phyloP scores from a whole-genome alignment of 2,797 vertebrate species.

The Cyprinodon diabolis region DNA sequence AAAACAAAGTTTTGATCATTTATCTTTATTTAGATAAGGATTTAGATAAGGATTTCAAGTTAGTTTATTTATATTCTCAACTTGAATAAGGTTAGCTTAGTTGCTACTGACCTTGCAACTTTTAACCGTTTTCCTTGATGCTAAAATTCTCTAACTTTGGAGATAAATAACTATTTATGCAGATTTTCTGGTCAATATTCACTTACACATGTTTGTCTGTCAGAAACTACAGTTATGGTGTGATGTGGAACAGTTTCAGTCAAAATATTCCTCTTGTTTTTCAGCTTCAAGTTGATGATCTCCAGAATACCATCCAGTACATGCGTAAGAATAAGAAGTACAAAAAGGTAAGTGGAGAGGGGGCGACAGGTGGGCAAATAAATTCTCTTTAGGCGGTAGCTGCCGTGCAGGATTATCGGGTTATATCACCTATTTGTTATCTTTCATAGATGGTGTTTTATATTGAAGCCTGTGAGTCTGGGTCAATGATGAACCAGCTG shows the following conservation, averaged over 20 bases:
- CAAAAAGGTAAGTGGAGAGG: conserved; percentile 81
- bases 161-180: not conserved
- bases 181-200: not conserved
- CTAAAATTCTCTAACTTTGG: not conserved
- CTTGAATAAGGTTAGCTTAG: too few species aligned
- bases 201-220: too few species aligned
- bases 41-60: too few species aligned
- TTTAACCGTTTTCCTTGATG: not conserved
- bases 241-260: not conserved
- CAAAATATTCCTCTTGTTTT: not conserved
- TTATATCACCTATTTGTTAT: conserved; percentile 6
- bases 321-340: conserved; percentile 91
- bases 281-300: conserved; percentile 87
- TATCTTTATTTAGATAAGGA: too few species aligned
- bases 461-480: conserved; percentile 97
- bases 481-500: conserved; percentile 95
- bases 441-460: conserved; percentile 93
- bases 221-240: too few species aligned
- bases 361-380: too few species aligned
- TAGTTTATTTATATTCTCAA: not conserved
- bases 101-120: not conserved
- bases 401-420: not conserved
- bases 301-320: conserved; percentile 87
- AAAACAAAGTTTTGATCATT: too few species aligned
- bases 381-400: not conserved